Percentiles rank a stretch among this genome's conserved stretches.
Conservation (phyloP, 2,888 invertebrate species). For the Hypselothyrea guttata region DNA sequence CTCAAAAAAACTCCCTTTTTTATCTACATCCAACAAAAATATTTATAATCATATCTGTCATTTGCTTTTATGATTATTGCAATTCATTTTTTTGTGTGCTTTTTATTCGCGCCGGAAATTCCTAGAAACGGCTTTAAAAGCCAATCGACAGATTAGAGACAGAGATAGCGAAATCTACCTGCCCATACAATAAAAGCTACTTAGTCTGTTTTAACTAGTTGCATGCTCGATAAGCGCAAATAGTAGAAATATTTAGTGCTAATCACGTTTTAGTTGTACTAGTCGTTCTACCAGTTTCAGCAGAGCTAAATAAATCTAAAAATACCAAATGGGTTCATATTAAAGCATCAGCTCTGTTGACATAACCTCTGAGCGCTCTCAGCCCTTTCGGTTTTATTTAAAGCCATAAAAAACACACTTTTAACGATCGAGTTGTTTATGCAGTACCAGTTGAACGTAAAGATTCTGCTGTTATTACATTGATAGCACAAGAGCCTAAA, state of each 20-base stretch:
- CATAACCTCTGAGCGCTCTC: not conserved
- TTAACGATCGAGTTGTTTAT: too few relatives aligned
- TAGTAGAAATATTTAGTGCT: slow-evolving; percentile 1
- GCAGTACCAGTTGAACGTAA: too few relatives aligned
- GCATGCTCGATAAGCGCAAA: slow-evolving; percentile 14
- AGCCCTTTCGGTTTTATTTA: too few relatives aligned
- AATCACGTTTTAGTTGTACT: slow-evolving; percentile 16
- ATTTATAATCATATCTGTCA: slow-evolving; percentile 32
- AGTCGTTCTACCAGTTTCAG: slow-evolving; percentile 24
- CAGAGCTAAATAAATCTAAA: slow-evolving; percentile 34
- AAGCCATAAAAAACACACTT: too few relatives aligned
- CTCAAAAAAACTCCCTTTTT: slow-evolving; percentile 33
- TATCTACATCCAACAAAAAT: slow-evolving; percentile 26
- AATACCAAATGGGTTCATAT: slow-evolving; percentile 22
- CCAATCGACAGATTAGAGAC: slow-evolving; percentile 42
- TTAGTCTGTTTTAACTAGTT: slow-evolving; percentile 11
- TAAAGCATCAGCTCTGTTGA: not conserved
- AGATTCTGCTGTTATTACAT: too few relatives aligned
- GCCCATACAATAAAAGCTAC: not conserved
- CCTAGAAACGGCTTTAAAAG: slow-evolving; percentile 47
- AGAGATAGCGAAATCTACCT: slow-evolving; percentile 18
- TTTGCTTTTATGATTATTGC: slow-evolving; percentile 33
- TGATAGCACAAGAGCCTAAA: too few relatives aligned
- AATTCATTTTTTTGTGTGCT: too few relatives aligned
- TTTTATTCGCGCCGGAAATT: slow-evolving; percentile 55